Evolutionary conservation across 2,113 vertebrate genomes (phyloP), one percentile per base, ranked within the genome.

Genomic region (Eurystomus gularis): DNA sequence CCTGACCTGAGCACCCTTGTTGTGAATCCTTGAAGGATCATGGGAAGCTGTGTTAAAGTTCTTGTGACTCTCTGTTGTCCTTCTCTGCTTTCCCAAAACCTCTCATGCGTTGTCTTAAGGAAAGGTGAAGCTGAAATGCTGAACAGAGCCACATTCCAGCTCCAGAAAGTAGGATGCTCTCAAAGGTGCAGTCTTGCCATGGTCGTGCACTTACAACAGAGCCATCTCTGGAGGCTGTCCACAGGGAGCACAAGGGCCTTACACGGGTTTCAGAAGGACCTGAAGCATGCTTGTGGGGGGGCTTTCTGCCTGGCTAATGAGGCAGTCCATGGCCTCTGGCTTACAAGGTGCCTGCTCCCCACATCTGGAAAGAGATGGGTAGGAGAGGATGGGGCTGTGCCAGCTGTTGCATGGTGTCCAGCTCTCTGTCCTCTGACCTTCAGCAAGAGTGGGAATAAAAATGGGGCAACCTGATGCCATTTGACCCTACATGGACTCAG

Each of bases 351-450:
- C 33, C n/a, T 4, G 1, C 12, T 86, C 12, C 13, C 12, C 14
- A 5, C 0, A 4, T 10, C 26, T 78, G 24, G 46, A 35, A 77
- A 86, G 42, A 89, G 58, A 35, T 3, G 6, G 24, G 23, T 28
- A 68, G 28, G 33, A 80, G 15, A 17, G 4, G 24, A 42, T 46
- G 13, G 69, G 21, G 5, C 48, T 1, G 1, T 71, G 28, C 1
- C 23, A 85, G 13, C 48, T 64, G 31, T 31, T 0, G 0, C 8
- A 3, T 19, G 4, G 5, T 51, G 7, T 24, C 20, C 18, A 61
- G 33, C 7, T 82, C 8, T 10, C 33, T 76, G 10, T 49, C 61
- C 9, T 29, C 26, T 73, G 62, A 28, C 23, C 13, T 82, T 66
- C 19, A 61, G 21, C 24, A 65, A 88, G 44, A 10, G 8, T 42